These are phyloP conservation scores for Agrilus cyanescens DNA, from an alignment of 2,888 invertebrate genomes.

Conservation along the genomic window DNA sequence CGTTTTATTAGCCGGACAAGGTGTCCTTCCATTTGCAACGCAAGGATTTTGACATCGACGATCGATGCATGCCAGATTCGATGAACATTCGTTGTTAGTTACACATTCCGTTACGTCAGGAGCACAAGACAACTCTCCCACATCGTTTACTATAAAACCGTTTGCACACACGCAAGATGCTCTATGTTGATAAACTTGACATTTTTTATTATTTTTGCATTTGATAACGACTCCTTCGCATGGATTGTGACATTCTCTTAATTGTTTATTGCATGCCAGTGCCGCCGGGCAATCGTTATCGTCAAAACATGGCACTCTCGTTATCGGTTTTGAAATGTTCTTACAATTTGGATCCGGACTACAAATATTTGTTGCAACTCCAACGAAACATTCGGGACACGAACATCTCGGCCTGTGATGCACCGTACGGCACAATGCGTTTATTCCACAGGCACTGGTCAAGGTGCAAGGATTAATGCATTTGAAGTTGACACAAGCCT, in stretches of 20 bases:
- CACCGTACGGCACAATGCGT: constrained; percentile 77
- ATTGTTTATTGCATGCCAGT: constrained; percentile 56
- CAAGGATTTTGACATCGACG: constrained; percentile 83
- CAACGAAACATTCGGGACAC: constrained; percentile 79
- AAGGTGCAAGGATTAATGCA: constrained; percentile 85
- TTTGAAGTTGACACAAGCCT: constrained; percentile 82
- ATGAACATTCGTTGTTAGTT: constrained; percentile 71
- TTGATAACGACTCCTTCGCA: constrained; percentile 55
- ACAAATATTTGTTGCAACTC: constrained; percentile 69
- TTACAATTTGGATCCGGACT: constrained; percentile 69
- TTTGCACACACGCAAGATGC: constrained; percentile 82
- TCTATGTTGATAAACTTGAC: constrained; percentile 74
- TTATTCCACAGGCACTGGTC: constrained; percentile 78
- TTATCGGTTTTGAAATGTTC: constrained; percentile 45
- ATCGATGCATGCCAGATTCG: constrained; percentile 73
- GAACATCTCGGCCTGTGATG: constrained; percentile 78
- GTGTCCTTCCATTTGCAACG: constrained; percentile 46
- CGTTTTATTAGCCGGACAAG: constrained; percentile 71
- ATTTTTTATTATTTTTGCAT: constrained; percentile 74
- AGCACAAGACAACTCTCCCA: constrained; percentile 77
- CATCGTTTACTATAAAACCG: constrained; percentile 78
- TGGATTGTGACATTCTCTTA: constrained; percentile 69
- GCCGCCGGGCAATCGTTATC: constrained; percentile 64
- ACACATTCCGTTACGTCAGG: constrained; percentile 68
- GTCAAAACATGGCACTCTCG: constrained; percentile 46